Base-by-base conservation (phyloP, 2,888 invertebrate genomes). In the Synanthedon formicaeformis region DNA sequence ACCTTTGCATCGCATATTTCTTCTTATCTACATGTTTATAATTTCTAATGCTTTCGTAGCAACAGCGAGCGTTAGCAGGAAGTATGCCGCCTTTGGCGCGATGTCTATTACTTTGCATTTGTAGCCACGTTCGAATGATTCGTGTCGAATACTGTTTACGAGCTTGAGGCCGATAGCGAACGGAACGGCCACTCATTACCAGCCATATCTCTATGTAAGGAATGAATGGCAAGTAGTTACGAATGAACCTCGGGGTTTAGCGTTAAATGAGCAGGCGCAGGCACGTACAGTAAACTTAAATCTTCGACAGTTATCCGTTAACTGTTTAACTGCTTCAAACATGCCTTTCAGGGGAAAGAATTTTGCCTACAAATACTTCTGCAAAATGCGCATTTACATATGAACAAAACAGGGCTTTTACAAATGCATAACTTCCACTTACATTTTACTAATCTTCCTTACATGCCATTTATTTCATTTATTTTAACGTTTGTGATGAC, bases 151-250 rank as follows among this genome's bases (percentile, higher is more conserved):
- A 73, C 72, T 72, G 78, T 85, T 85, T 85, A 85, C 80, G 85
- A 84, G 80, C 82, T 77, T 66, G 74, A 72, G 70, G 73, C 75
- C 82, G 84, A 83, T 82, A 82, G 78, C 78, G 71, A 73, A 67
- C 71, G 73, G 71, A 63, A 75, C 70, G 69, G 69, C 72, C 71
- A 71, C 76, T 82, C 84, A 81, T 85, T 84, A 83, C 76, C 72
- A 70, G 69, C 78, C 78, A 84, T 85, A 84, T 81, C 83, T 82
- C 80, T 81, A 72, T 77, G 81, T 75, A 70, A 69, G 74, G 77
- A 79, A 83, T 82, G 85, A 83, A 83, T 83, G 78, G 81, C 73
- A 75, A 79, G 75, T 73, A 74, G 75, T 79, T 72, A 76, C 80
- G 75, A 73, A 74, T 75, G 63, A 75, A 77, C 73, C 68, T 73